Base-by-base conservation (phyloP, 2,797 vertebrate species). In the Pipistrellus kuhlii region DNA sequence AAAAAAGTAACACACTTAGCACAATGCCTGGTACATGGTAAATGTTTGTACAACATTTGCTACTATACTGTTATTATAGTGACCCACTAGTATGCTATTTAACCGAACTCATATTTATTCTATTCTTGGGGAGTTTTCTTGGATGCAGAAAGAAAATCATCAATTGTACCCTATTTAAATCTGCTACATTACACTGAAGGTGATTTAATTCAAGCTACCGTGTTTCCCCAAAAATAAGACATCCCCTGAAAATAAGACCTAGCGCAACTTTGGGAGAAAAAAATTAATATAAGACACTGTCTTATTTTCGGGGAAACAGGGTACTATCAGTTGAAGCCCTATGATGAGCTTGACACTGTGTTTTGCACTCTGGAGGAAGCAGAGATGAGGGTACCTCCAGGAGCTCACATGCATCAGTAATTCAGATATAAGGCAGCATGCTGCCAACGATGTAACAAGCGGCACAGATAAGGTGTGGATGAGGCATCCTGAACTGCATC, bases 111-210 rank as follows among this genome's bases (percentile, higher is more conserved):
- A 68, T 83, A 32, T 30, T 73, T 83, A 83, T 38, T 91, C 38
- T 76, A 91, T 21, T 32, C 48, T 90, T 69, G 15, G 69, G 62
- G 51, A 38, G 62, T 69, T 93, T 90, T 83, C 66, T 80, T 38
- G 25, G 71, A 94, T 77, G 35, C 32, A 48, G 48, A 71, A 86
- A 62, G 76, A 55, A 32, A 35, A 44, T n/a, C 51, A 76, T 14
- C 4, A 89, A 81, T 38, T 83, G 57, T 3, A 62, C 21, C 18
- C 35, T n/a, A 25, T 68, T 71, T 64, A 77, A 81, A 85, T 78
- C 44, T 23, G 25, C 41, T 51, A 7, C 38, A 12, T 38, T 55
- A 80, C 38, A 59, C 10, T 76, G 68, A 57, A 75, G 21, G 71
- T 88, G 59, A 91, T 20, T 90, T 78, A 35, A 68, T 75, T 69